Evolutionary conservation across 2,797 vertebrate species (phyloP), one percentile per base, ranked within the genome.

Genomic region (Spea hammondii): DNA sequence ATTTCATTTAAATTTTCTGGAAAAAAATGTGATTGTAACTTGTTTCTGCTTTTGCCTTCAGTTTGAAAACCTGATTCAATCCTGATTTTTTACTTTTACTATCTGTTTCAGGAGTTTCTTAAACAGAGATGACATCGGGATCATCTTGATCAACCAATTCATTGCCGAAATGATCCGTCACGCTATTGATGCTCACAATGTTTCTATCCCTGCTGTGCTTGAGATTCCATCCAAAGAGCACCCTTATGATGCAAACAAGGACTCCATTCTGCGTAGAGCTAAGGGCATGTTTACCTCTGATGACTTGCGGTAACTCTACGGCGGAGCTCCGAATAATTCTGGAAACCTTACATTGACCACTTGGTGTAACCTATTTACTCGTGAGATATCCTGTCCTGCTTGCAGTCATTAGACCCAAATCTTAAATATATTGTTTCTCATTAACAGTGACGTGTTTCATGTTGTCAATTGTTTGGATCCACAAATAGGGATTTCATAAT

Each of bases 151-250:
- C 83, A 98, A 97, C 88, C 96, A 98, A 88, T 97, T 94, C 83
- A 95, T 98, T 0, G 96, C 96, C 0, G 96, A 99, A 88, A 97
- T 97, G 95, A 97, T 98, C 79, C 95, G 96, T 1, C 97, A 98
- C 0, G 96, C 94, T 0, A 95, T 98, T 0, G 97, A 98, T 0
- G 94, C 88, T 4, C 96, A 98, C 82, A 90, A 94, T 84, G 84
- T 94, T 79, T 97, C 97, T 1, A 95, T 98, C 79, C 97, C 96
- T 0, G 96, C 96, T 0, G 94, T 97, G 44, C 87, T 98, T 83
- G 96, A 99, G 91, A 98, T 98, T 82, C 96, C 96, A 0, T 99
- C 97, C 60, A 99, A 98, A 86, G 96, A 99, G 84, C 97, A 98
- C 75, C 97, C 97, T 0, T 99, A 99, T 4, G 96, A 99, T 11